Base-by-base conservation (phyloP, 1,140 invertebrate species). In the Phenacoccus solenopsis region DNA sequence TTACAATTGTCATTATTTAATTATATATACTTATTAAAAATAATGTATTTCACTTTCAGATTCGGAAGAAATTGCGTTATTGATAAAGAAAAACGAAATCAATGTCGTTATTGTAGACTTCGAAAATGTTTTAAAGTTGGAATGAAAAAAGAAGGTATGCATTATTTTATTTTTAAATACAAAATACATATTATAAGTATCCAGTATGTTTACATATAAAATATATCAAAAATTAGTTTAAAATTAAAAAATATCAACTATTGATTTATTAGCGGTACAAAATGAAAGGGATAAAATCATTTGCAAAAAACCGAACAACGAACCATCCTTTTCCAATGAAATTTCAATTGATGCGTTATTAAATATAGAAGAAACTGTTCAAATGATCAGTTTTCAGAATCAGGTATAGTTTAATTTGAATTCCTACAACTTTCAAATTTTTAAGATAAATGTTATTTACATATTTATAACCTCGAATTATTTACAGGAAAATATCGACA, bases 241-340 rank as follows among this genome's bases (percentile, higher is more conserved):
- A 32, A 32, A 32, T 7, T 32, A 7, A 7, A 7, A 5, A 32
- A 32, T 10, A n/a, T 38, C 25, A 20, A 67, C 28, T 24, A 1
- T 64, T 28, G 28, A n/a, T 69, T 67, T 70, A 49, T 22, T 78
- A 94, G 96, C 96, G 56, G 97, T 99, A 1, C 97, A 99, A 82
- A 98, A 98, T 79, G 97, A 99, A 81, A 80, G 97, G 69, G 97
- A 99, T 77, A 83, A 94, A 70, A 98, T 98, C 76, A 98, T 94
- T 76, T 93, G 91, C 76, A 83, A 95, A 72, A 82, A 94, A 75
- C 90, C 92, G 1, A 96, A 92, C 75, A 95, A 94, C 75, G 94
- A 98, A 76, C 85, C 88, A 7, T 83, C 86, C 49, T 86, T 86
- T 70, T 81, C 82, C 73, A 90, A 89, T 75, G 89, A 91, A 0